phyloP scores from a whole-genome alignment of 37 sponge, comb jelly and placozoan species.

The Mnemiopsis leidyi region DNA sequence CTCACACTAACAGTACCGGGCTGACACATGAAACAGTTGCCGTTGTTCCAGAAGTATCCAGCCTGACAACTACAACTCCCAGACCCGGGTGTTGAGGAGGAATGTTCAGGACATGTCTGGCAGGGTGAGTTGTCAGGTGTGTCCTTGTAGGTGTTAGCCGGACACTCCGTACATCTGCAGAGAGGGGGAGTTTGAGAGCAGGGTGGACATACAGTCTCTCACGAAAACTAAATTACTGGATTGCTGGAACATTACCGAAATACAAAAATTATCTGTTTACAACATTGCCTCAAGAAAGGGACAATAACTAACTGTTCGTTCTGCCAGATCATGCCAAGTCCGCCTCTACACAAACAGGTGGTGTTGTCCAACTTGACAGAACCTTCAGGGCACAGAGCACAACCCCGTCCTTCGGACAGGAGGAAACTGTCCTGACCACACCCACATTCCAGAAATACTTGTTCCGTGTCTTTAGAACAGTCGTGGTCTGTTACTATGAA shows the following conservation, averaged over 20 bases:
- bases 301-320: neutral
- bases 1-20: neutral
- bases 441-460: neutral
- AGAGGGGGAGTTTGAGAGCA: no score
- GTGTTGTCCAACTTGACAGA: neutral
- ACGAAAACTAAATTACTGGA: no score
- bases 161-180: slow-evolving; percentile 26
- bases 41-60: neutral
- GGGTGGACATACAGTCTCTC: no score
- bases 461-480: neutral
- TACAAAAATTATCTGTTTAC: no score
- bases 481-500: neutral
- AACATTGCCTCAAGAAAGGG: no score
- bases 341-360: neutral
- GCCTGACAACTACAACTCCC: neutral
- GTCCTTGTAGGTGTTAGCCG: neutral
- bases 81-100: neutral
- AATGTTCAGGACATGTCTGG: neutral
- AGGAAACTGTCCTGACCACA: neutral
- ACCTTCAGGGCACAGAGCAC: slow-evolving; percentile 22
- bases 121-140: neutral
- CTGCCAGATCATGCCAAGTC: neutral
- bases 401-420: neutral
- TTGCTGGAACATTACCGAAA: no score
- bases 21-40: neutral